phyloP scores from a whole-genome alignment of 2,113 vertebrate genomes.

The Nesoenas mayeri region DNA sequence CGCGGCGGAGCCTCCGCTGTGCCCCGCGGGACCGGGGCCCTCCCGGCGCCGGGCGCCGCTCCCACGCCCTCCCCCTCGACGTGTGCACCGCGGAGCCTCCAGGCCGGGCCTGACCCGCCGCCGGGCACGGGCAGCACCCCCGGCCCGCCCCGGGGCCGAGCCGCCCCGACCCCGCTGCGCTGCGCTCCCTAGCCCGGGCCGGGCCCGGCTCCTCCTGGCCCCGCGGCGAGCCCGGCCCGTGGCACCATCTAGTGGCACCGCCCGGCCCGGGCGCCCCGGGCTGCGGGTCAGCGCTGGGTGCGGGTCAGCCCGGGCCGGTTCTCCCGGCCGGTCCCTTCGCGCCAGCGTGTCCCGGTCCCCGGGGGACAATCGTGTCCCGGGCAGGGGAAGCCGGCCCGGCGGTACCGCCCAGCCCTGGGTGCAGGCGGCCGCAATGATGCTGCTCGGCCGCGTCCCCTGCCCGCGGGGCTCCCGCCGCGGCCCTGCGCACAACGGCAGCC shows the following conservation, averaged over 20 bases:
- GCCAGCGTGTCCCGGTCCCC: background rate
- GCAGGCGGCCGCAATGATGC: background rate
- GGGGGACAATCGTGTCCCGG: background rate
- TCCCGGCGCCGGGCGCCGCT: background rate
- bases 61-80: too few species aligned
- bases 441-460: background rate
- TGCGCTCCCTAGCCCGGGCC: background rate
- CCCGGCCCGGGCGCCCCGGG: background rate
- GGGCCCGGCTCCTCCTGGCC: background rate
- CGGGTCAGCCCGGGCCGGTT: background rate
- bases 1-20: background rate
- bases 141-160: background rate
- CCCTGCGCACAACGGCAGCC: background rate
- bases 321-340: background rate
- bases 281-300: background rate
- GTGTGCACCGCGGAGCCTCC: background rate
- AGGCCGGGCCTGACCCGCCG: too few species aligned
- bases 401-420: background rate
- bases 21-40: too few species aligned
- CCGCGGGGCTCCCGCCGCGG: background rate
- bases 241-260: slow-evolving; percentile 9
- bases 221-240: background rate
- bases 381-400: background rate
- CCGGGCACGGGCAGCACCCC: too few species aligned
- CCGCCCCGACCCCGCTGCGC: too few species aligned